Percentiles rank a stretch among this genome's conserved stretches.
phyloP scores from a whole-genome alignment of 2,113 vertebrate genomes.

The Trematomus loennbergii region DNA sequence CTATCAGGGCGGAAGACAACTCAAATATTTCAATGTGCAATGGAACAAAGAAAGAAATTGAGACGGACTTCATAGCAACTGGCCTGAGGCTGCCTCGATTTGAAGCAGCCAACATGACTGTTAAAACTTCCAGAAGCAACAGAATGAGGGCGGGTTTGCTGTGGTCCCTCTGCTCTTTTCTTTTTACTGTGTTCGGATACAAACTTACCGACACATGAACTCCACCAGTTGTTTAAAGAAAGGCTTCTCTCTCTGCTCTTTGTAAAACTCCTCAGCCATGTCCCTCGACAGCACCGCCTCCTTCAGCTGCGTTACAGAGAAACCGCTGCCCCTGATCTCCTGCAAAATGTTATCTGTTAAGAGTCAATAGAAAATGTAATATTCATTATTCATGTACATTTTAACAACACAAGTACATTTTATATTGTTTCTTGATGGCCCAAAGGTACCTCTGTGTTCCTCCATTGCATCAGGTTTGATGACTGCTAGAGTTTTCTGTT shows the following conservation, averaged over 20 bases:
- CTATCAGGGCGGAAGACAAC: slow-evolving; percentile 61
- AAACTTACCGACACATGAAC: slow-evolving; percentile 88
- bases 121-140: slow-evolving; percentile 40
- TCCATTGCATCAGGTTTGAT: slow-evolving; percentile 84
- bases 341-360: slow-evolving; percentile 85
- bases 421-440: neutral
- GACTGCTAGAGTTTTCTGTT: slow-evolving; percentile 81
- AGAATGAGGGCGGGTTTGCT: slow-evolving; percentile 33
- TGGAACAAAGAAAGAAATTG: slow-evolving; percentile 58
- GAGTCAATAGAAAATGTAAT: neutral
- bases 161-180: slow-evolving; percentile 11
- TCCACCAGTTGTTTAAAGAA: slow-evolving; percentile 86
- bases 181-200: neutral
- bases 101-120: slow-evolving; percentile 49
- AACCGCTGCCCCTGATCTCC: slow-evolving; percentile 83
- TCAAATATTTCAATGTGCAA: slow-evolving; percentile 45
- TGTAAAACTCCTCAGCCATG: slow-evolving; percentile 88
- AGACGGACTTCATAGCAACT: slow-evolving; percentile 54
- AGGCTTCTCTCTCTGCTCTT: slow-evolving; percentile 84
- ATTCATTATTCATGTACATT: neutral
- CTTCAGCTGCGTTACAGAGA: slow-evolving; percentile 84
- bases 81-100: slow-evolving; percentile 56
- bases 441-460: slow-evolving; percentile 77
- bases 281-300: slow-evolving; percentile 83
- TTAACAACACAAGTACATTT: neutral